Evolutionary conservation across 2,888 invertebrate species (phyloP).

Genomic region (Hymenopus coronatus): DNA sequence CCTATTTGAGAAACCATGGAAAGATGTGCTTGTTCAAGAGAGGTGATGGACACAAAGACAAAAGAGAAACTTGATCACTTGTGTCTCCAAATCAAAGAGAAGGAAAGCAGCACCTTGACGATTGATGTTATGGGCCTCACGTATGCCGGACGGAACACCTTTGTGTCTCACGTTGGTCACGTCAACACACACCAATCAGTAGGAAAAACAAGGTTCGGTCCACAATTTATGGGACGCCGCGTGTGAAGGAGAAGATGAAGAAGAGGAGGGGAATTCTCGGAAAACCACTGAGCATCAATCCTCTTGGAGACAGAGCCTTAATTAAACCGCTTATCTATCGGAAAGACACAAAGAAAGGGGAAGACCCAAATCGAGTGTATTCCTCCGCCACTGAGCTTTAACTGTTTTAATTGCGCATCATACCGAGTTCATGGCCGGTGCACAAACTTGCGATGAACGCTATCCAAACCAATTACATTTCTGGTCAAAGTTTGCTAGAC

Average conservation of each 20-base stretch:
- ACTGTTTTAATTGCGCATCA: neutral
- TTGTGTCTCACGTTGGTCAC: neutral
- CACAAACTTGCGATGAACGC: neutral
- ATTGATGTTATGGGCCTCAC: neutral
- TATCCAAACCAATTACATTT: neutral
- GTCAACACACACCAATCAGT: neutral
- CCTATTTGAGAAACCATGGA: too few species aligned
- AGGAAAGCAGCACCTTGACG: neutral
- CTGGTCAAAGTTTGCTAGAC: too few species aligned
- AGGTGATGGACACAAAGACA: neutral
- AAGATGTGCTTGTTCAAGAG: neutral
- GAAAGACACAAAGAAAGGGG: slow-evolving; percentile 14
- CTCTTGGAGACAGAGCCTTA: slow-evolving; percentile 51
- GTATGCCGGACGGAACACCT: neutral
- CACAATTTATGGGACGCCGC: neutral
- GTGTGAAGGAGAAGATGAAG: neutral
- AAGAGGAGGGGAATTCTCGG: neutral
- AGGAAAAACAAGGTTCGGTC: neutral
- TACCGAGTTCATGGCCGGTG: neutral
- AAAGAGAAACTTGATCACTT: neutral
- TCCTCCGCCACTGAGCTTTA: neutral
- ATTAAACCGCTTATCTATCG: slow-evolving; percentile 51
- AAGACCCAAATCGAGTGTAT: neutral
- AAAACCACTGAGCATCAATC: slow-evolving; percentile 43
- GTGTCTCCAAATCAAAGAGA: neutral